phyloP scores from a whole-genome alignment of 2,888 invertebrate genomes.

The Molanna angustata region DNA sequence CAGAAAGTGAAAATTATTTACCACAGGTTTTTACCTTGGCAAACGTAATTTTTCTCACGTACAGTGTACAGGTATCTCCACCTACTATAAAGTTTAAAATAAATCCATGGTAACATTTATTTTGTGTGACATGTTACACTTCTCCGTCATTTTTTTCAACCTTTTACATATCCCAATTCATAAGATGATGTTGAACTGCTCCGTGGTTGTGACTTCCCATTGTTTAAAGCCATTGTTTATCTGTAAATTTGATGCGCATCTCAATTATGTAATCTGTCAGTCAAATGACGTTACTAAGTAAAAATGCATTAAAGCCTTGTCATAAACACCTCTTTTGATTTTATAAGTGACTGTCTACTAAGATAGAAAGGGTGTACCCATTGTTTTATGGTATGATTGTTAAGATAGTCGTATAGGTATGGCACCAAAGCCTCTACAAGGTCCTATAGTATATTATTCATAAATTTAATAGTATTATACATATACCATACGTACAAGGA shows the following conservation, averaged over 20 bases:
- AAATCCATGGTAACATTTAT: no score
- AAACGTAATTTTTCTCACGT: no score
- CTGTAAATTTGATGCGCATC: conserved; percentile 25
- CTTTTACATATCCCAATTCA: no score
- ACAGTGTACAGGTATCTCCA: no score
- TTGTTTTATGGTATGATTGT: conserved; percentile 9
- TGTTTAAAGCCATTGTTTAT: conserved; percentile 27
- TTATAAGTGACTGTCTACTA: conserved; percentile 7
- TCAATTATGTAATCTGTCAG: conserved; percentile 29
- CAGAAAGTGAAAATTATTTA: no score
- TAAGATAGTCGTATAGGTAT: not conserved
- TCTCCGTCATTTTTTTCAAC: no score
- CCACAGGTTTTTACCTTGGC: no score
- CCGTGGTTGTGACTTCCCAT: conserved; percentile 19
- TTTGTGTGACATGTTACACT: no score
- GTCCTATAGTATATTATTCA: not conserved
- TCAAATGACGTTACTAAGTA: conserved; percentile 12
- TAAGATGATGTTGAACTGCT: no score
- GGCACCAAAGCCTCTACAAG: not conserved
- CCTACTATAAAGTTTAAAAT: no score
- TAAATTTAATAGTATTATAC: no score
- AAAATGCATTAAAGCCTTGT: conserved; percentile 3
- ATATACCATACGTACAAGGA: no score
- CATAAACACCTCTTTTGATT: conserved; percentile 14
- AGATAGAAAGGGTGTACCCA: conserved; percentile 7